Percentiles rank a stretch among this genome's conserved stretches.
Evolutionary conservation across 2,113 vertebrate species (phyloP).

Genomic region (Laticauda colubrina): DNA sequence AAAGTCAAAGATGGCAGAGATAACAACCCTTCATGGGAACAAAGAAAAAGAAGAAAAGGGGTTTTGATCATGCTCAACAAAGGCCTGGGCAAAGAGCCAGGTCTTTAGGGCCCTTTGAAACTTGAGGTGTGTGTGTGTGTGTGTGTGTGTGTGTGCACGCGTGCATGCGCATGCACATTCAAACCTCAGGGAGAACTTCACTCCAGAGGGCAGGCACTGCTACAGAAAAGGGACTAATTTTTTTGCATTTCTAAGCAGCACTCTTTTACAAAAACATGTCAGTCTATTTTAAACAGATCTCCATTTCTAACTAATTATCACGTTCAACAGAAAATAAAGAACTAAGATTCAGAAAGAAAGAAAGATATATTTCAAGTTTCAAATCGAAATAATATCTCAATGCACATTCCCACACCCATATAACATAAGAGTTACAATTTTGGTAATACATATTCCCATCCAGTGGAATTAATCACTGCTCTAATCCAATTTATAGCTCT

Average conservation of each 20-base stretch:
- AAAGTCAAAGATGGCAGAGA: not conserved
- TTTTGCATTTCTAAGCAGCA: not conserved
- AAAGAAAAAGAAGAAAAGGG: not conserved
- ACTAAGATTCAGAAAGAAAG: not conserved
- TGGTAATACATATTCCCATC: not conserved
- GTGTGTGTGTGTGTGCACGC: rapidly evolving
- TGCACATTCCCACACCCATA: no score
- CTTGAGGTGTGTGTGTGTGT: not conserved
- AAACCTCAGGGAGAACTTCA: not conserved
- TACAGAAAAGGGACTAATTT: not conserved
- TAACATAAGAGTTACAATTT: not conserved
- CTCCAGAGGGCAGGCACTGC: not conserved
- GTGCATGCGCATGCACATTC: rapidly evolving
- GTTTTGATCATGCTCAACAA: not conserved
- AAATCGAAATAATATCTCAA: not conserved
- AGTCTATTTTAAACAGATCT: not conserved
- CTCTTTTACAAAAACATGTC: slow-evolving; percentile 14
- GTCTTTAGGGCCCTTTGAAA: not conserved
- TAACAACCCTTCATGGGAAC: not conserved
- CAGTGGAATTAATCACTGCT: not conserved
- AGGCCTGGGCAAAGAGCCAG: not conserved
- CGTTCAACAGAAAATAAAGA: not conserved
- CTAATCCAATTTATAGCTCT: not conserved
- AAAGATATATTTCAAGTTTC: not conserved
- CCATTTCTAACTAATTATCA: not conserved